Evolutionary conservation across 2,888 invertebrate genomes (phyloP).

Genomic region (Blastobasis lacticolella): DNA sequence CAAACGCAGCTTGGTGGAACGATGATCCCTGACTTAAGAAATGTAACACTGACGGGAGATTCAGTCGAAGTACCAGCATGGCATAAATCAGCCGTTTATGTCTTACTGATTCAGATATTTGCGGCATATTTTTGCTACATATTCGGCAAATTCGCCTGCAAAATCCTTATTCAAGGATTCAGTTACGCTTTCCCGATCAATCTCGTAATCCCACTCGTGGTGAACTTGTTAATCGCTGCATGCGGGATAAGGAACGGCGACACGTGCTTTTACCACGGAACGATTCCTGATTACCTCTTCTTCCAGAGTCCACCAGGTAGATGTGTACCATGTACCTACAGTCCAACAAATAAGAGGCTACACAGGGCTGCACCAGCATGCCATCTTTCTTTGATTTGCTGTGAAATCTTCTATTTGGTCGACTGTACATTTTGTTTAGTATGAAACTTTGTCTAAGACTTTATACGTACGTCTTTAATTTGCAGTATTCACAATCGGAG

Average conservation of each 20-base stretch:
- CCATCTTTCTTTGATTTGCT: background rate
- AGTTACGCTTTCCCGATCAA: slow-evolving; percentile 98
- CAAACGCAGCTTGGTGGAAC: slow-evolving; percentile 76
- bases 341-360: too few species aligned
- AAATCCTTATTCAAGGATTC: slow-evolving; percentile 97
- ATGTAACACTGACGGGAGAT: slow-evolving; percentile 84
- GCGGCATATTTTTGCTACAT: slow-evolving; percentile 92
- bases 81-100: slow-evolving; percentile 82
- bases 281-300: slow-evolving; percentile 91
- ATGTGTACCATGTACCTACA: too few species aligned
- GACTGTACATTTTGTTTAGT: background rate
- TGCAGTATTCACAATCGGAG: slow-evolving; percentile 83
- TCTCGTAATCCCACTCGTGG: slow-evolving; percentile 91
- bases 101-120: slow-evolving; percentile 85
- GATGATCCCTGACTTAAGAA: slow-evolving; percentile 81
- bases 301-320: slow-evolving; percentile 88
- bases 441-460: background rate
- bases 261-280: slow-evolving; percentile 90
- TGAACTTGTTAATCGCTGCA: slow-evolving; percentile 89
- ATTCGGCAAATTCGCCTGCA: slow-evolving; percentile 96
- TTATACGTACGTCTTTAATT: slow-evolving; percentile 8
- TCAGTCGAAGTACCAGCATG: slow-evolving; percentile 81
- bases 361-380: background rate
- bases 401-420: background rate
- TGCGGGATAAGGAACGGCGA: slow-evolving; percentile 91